Percentiles rank a stretch among this genome's conserved stretches.
Conservation (phyloP, 2,888 invertebrate species). For the Ptychoptera albimana region DNA sequence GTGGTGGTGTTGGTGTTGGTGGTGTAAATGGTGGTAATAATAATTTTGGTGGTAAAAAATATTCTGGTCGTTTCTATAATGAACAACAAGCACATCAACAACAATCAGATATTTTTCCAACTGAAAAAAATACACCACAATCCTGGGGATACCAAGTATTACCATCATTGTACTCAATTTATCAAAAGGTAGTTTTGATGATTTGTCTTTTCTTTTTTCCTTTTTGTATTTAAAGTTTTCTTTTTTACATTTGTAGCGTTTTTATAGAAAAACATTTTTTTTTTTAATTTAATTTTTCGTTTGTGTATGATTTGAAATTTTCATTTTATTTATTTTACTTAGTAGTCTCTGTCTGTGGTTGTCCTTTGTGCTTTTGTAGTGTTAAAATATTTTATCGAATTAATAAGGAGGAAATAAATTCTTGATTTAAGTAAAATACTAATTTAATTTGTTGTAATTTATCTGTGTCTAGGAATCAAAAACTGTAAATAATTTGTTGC, state of each 20-base stretch:
- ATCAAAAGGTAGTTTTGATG: conserved; percentile 61
- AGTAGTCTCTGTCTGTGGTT: neutral
- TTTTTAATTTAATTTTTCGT: neutral
- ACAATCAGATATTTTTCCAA: conserved; percentile 12
- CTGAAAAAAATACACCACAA: conserved; percentile 28
- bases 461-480: no score
- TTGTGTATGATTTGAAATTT: neutral
- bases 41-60: conserved; percentile 2
- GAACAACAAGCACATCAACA: neutral
- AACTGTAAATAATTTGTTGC: no score
- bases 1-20: neutral
- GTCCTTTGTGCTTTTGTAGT: no score
- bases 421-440: no score
- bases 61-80: neutral
- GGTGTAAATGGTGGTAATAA: conserved; percentile 6
- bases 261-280: neutral
- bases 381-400: no score
- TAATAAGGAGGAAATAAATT: no score
- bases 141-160: conserved; percentile 75
- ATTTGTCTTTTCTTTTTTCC: neutral
- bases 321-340: neutral
- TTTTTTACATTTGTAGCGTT: neutral
- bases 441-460: no score
- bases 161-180: conserved; percentile 66
- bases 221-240: neutral